A percentile compares a stretch with the other conserved stretches of the same genome.
Conservation (phyloP, 1,140 invertebrate species). For the Heliconius congener region DNA sequence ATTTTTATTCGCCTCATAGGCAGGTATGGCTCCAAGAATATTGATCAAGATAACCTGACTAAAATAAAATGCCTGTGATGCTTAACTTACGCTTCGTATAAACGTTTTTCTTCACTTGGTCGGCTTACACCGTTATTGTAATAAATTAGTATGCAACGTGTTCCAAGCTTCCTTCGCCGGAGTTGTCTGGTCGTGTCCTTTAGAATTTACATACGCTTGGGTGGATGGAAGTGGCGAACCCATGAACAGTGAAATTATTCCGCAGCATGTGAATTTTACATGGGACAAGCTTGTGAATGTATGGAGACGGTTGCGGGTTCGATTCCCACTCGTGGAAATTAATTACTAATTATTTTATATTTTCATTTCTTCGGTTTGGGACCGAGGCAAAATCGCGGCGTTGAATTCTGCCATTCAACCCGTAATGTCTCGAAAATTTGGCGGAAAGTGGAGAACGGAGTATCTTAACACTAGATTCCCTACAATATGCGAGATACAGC, state of each 20-base stretch:
- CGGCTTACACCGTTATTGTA: slow-evolving; percentile 51
- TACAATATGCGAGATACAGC: no score
- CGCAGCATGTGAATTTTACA: neutral
- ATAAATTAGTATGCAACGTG: slow-evolving; percentile 67
- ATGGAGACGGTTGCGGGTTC: no score
- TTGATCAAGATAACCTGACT: slow-evolving; percentile 55
- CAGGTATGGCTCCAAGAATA: slow-evolving; percentile 56
- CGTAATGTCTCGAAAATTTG: no score
- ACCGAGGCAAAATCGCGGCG: no score
- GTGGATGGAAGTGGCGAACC: neutral
- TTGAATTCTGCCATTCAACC: no score
- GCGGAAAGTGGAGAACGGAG: no score
- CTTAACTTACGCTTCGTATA: slow-evolving; percentile 18
- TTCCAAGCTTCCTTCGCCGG: slow-evolving; percentile 54
- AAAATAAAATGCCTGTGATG: slow-evolving; percentile 28
- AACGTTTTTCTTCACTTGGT: slow-evolving; percentile 42
- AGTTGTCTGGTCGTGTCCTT: slow-evolving; percentile 59
- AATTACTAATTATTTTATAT: no score
- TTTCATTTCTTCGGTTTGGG: no score
- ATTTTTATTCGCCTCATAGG: slow-evolving; percentile 65
- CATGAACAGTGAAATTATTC: neutral
- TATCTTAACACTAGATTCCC: no score
- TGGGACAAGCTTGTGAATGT: no score
- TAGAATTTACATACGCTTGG: slow-evolving; percentile 55
- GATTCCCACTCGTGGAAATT: no score